Evolutionary conservation across 2,888 invertebrate genomes (phyloP).

Genomic region (Tupiocoris notatus): DNA sequence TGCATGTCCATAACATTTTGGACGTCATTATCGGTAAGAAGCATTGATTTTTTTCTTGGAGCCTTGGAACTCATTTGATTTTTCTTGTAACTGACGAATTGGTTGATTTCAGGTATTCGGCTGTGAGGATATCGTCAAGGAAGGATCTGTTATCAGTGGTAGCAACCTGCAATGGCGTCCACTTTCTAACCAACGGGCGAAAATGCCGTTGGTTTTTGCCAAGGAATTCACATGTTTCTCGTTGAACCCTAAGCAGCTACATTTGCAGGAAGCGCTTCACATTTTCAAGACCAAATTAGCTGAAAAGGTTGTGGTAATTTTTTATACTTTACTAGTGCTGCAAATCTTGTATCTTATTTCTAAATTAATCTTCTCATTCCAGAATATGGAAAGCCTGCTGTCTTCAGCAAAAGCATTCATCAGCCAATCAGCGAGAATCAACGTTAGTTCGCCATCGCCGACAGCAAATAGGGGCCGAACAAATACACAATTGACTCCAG

Average conservation of each 20-base stretch:
- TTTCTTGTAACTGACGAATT: not conserved
- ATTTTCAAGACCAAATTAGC: slow-evolving; percentile 10
- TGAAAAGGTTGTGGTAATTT: slow-evolving; percentile 22
- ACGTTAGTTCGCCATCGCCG: not conserved
- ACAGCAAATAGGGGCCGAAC: not conserved
- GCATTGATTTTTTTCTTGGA: not conserved
- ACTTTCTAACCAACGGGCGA: slow-evolving; percentile 56
- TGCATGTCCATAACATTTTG: slow-evolving; percentile 47
- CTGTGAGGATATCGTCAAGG: slow-evolving; percentile 60
- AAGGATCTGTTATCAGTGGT: slow-evolving; percentile 61
- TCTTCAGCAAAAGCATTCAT: not conserved
- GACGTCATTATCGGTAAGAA: slow-evolving; percentile 46
- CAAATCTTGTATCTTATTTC: too few relatives aligned
- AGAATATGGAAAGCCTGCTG: slow-evolving; percentile 1
- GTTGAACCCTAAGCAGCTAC: slow-evolving; percentile 60
- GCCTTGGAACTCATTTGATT: not conserved
- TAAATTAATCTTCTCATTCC: not conserved
- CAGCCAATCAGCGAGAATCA: not conserved
- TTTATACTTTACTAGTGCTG: too few relatives aligned
- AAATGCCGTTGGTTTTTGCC: slow-evolving; percentile 61
- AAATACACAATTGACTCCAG: not conserved
- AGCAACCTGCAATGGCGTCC: slow-evolving; percentile 65
- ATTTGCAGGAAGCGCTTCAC: slow-evolving; percentile 52
- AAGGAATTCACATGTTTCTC: slow-evolving; percentile 65
- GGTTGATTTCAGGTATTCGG: slow-evolving; percentile 52